Percentiles rank a stretch among this genome's conserved stretches.
Conservation (phyloP, 2,888 invertebrate species). For the Rhodophaea formosa region DNA sequence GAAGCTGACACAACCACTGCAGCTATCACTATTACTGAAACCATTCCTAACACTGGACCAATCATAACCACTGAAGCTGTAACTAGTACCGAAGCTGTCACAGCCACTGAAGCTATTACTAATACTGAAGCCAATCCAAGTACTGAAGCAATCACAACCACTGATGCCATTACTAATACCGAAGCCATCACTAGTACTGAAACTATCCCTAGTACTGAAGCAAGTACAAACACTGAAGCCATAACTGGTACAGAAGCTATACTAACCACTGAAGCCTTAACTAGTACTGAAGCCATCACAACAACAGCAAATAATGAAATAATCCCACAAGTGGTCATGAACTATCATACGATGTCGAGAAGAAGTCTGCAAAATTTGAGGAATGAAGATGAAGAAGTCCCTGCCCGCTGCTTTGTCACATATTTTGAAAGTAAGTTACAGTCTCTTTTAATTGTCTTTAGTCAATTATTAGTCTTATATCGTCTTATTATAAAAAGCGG, state of each 20-base stretch:
- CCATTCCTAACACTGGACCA: constrained; percentile 1
- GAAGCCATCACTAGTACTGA: too few relatives aligned
- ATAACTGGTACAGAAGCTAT: neutral
- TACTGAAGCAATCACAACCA: too few relatives aligned
- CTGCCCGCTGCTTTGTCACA: constrained; percentile 45
- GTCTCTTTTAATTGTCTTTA: neutral
- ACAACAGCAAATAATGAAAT: neutral
- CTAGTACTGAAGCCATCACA: neutral
- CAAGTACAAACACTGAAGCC: too few relatives aligned
- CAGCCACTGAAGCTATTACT: too few relatives aligned
- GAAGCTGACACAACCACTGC: neutral
- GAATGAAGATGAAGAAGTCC: constrained; percentile 27
- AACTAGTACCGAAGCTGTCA: too few relatives aligned
- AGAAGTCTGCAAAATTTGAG: neutral
- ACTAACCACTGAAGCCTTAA: neutral
- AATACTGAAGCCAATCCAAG: too few relatives aligned
- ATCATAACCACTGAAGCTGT: neutral
- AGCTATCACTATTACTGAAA: constrained; percentile 6
- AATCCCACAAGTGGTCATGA: neutral
- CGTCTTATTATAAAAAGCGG: too few relatives aligned
- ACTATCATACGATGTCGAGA: constrained; percentile 1
- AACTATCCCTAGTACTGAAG: too few relatives aligned
- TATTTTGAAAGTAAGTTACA: constrained; percentile 40
- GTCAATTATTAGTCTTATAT: too few relatives aligned
- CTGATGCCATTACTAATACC: too few relatives aligned